A percentile compares a stretch with the other conserved stretches of the same genome.
phyloP scores from a whole-genome alignment of 2,888 invertebrate genomes.

The Pandemis cinnamomeana region DNA sequence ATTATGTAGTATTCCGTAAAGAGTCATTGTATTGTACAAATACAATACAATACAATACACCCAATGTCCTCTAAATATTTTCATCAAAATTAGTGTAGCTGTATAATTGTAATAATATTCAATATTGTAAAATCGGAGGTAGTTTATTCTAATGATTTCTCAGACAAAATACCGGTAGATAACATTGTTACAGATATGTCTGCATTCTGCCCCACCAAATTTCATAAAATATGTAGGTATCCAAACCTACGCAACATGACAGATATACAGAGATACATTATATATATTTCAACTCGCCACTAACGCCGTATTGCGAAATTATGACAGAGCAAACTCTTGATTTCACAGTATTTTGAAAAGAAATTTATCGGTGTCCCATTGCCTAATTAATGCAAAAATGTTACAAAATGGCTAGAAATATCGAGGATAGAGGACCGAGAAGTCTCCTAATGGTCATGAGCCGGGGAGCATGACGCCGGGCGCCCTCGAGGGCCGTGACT shows the following conservation, averaged over 20 bases:
- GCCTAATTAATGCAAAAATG: constrained; percentile 1
- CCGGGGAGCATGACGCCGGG: constrained; percentile 69
- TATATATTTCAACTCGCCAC: neutral
- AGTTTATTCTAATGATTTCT: too few relatives aligned
- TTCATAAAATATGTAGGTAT: too few relatives aligned
- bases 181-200: neutral
- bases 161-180: neutral
- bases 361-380: neutral
- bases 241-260: too few relatives aligned
- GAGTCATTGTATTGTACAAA: too few relatives aligned
- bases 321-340: neutral
- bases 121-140: too few relatives aligned
- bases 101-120: too few relatives aligned
- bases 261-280: too few relatives aligned
- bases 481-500: constrained; percentile 73
- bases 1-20: too few relatives aligned
- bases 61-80: too few relatives aligned
- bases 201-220: too few relatives aligned
- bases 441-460: constrained; percentile 70
- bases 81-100: too few relatives aligned
- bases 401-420: constrained; percentile 49
- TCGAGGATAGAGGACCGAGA: constrained; percentile 60
- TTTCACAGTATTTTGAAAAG: neutral
- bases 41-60: too few relatives aligned
- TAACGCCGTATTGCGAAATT: neutral